Percentiles rank a stretch among this genome's conserved stretches.
Evolutionary conservation across 2,113 vertebrate genomes (phyloP).

Genomic region (Cynopterus brachyotis): DNA sequence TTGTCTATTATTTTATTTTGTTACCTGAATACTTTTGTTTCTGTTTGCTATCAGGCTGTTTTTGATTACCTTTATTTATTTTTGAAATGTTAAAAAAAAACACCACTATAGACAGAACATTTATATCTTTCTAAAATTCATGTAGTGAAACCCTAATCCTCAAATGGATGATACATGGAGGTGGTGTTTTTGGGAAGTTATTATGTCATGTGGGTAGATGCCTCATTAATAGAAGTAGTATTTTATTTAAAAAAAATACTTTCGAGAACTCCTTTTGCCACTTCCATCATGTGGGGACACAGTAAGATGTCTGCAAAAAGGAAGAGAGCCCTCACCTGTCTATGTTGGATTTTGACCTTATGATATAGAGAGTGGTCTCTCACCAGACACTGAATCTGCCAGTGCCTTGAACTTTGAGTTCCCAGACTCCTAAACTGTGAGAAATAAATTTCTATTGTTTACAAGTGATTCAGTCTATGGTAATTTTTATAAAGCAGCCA

Average conservation of each 20-base stretch:
- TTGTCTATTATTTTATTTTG: not conserved
- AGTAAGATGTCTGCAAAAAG: not conserved
- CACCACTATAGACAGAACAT: not conserved
- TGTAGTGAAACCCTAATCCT: not conserved
- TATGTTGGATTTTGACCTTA: not conserved
- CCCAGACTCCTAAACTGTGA: not conserved
- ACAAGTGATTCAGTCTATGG: not conserved
- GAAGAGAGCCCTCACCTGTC: not conserved
- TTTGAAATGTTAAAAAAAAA: not conserved
- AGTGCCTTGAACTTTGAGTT: not conserved
- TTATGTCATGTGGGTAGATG: not conserved
- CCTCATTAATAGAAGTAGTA: not conserved
- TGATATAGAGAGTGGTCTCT: not conserved
- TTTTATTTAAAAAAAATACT: not conserved
- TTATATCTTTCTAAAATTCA: not conserved
- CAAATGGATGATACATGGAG: not conserved
- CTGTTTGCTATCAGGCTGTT: not conserved
- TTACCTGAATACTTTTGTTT: not conserved
- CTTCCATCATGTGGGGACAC: not conserved
- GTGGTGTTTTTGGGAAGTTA: not conserved
- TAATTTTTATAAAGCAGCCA: not conserved
- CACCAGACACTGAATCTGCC: not conserved
- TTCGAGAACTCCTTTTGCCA: not conserved
- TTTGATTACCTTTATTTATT: not conserved
- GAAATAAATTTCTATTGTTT: not conserved